A percentile compares a stretch with the other conserved stretches of the same genome.
Evolutionary conservation across 1,140 invertebrate genomes (phyloP).

Genomic region (Magallana gigas): DNA sequence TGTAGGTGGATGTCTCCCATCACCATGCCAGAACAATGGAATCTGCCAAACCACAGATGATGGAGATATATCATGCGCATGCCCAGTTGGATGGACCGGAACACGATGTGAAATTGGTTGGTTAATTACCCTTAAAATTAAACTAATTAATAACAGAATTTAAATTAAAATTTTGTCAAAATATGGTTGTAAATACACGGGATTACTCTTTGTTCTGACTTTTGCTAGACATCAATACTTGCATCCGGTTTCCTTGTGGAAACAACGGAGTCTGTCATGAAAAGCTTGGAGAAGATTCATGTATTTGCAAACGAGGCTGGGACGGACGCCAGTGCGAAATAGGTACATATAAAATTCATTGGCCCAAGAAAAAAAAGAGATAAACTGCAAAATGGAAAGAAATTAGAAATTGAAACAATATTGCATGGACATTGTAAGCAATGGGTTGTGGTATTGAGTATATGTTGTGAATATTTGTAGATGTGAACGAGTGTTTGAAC

Average conservation of each 20-base stretch:
- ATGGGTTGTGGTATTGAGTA: too few relatives aligned
- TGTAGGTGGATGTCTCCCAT: slow-evolving; percentile 32
- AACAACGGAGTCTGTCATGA: slow-evolving; percentile 52
- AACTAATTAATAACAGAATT: too few relatives aligned
- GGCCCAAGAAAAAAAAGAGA: too few relatives aligned
- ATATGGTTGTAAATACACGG: too few relatives aligned
- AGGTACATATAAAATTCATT: not conserved
- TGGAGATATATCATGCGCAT: slow-evolving; percentile 5
- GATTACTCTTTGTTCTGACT: too few relatives aligned
- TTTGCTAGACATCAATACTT: slow-evolving; percentile 46
- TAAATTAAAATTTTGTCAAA: too few relatives aligned
- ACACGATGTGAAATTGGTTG: slow-evolving; percentile 37
- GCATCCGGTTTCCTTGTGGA: slow-evolving; percentile 46
- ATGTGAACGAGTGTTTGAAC: not conserved
- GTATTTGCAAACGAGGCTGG: slow-evolving; percentile 51
- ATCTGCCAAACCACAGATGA: not conserved
- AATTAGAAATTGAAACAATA: too few relatives aligned
- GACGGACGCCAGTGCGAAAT: slow-evolving; percentile 50
- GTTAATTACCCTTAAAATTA: not conserved
- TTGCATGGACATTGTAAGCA: too few relatives aligned
- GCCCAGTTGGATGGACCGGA: slow-evolving; percentile 41
- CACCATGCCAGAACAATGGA: slow-evolving; percentile 44
- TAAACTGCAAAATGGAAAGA: too few relatives aligned
- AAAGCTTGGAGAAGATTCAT: slow-evolving; percentile 34
- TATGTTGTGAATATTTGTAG: not conserved